Base-by-base conservation (phyloP, 2,888 invertebrate species). In the Meta bourneti region DNA sequence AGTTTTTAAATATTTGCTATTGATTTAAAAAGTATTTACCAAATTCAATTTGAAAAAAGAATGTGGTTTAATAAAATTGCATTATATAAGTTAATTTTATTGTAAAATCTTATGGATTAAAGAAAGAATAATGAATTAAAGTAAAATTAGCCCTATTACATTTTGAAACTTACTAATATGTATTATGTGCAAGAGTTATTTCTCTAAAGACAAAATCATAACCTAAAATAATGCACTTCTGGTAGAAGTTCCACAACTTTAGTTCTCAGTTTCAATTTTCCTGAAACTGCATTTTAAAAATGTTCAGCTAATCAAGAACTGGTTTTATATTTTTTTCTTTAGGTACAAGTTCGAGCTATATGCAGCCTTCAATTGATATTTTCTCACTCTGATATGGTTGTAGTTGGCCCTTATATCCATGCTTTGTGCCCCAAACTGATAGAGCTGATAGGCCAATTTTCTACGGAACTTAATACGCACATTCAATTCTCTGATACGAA, bases 371-470 rank as follows among this genome's bases (percentile, higher is more conserved):
- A 96, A 94, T 97, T 97, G 0, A 96, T 98, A 90, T 97, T 98
- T 94, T 95, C 96, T 75, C 97, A 97, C 94, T 96, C 96, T 5
- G 97, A 97, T 94, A 95, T 96, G 81, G 95, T 95, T 91, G 96
- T 97, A 51, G 96, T 97, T 70, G 97, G 97, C 7, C 97, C 97
- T 0, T 98, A 97, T 94, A 97, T 98, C 93, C 97, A 97, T 94
- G 96, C 97, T 0, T 95, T 98, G 93, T 97, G 97, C 8, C 97
- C 98, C 6, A 96, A 97, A 93, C 96, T 98, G 86, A 96, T 98
- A 69, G 97, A 97, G 94, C 34, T 93, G 34, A 82, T 92, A 19
- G 87, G 93, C 19, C 96, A 96, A 94, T 95, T 97, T 79, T 97
- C 97, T 94, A 95, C 96, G 9, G 96, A 97, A 84, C 95, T 95